These are phyloP conservation scores for Strigops habroptila DNA, from an alignment of 2,113 vertebrate species.

Conservation along the genomic window DNA sequence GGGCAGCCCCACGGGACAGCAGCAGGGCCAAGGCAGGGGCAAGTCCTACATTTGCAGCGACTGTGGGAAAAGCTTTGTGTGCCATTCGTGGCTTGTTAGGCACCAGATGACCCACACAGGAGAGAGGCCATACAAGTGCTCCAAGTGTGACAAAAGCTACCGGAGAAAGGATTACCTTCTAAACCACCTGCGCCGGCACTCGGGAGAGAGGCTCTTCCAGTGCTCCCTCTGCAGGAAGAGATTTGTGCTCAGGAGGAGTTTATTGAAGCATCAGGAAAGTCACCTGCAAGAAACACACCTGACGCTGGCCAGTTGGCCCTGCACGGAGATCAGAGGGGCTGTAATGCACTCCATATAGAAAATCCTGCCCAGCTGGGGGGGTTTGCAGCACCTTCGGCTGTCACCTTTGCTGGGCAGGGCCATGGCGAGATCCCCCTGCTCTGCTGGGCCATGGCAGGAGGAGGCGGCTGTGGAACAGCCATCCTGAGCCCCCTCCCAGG, in stretches of 20 bases:
- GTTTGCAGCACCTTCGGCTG: rapidly evolving
- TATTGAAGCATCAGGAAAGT: slow-evolving; percentile 73
- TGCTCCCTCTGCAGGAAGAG: slow-evolving; percentile 73
- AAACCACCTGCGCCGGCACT: slow-evolving; percentile 75
- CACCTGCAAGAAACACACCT: slow-evolving; percentile 40
- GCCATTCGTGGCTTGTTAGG: background rate
- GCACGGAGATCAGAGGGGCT: background rate
- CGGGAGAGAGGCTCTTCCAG: slow-evolving; percentile 71
- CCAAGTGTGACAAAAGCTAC: slow-evolving; percentile 73
- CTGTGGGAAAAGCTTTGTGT: background rate
- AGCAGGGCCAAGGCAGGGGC: slow-evolving; percentile 66
- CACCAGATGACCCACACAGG: background rate
- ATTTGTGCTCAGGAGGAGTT: slow-evolving; percentile 76
- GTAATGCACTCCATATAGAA: background rate
- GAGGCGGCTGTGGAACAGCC: background rate
- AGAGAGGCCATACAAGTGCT: slow-evolving; percentile 72
- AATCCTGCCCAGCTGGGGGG: rapidly evolving
- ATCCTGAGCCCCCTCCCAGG: background rate
- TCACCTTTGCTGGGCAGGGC: background rate
- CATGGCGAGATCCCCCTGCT: background rate
- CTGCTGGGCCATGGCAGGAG: background rate
- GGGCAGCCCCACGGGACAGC: slow-evolving; percentile 53
- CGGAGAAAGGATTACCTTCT: slow-evolving; percentile 75
- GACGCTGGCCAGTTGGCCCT: background rate
- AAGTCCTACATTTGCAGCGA: slow-evolving; percentile 26